A percentile compares a stretch with the other conserved stretches of the same genome.
Evolutionary conservation across 1,140 invertebrate species (phyloP).

Genomic region (Heliconius hermathena): DNA sequence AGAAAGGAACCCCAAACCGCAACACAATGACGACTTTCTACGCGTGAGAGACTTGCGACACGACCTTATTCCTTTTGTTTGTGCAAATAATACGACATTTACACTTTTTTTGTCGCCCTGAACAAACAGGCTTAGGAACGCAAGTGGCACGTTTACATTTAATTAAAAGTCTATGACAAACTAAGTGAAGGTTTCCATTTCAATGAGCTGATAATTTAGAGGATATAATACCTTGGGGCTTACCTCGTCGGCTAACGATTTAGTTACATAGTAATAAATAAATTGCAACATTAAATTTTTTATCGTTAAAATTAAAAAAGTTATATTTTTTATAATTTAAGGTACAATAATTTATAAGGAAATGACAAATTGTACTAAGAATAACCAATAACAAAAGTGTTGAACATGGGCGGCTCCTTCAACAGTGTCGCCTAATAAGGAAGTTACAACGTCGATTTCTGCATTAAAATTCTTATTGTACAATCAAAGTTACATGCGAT

Average conservation of each 20-base stretch:
- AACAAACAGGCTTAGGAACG: not conserved
- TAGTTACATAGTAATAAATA: not conserved
- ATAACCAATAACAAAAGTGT: not conserved
- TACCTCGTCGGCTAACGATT: not conserved
- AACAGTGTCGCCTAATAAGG: constrained; percentile 1
- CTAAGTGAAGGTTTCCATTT: constrained; percentile 9
- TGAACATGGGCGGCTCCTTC: not conserved
- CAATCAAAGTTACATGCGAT: not conserved
- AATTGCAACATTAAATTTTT: not conserved
- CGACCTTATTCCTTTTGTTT: constrained; percentile 33
- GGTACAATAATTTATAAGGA: not conserved
- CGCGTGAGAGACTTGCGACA: constrained; percentile 31
- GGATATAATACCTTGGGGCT: not conserved
- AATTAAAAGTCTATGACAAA: constrained; percentile 3
- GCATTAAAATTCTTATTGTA: not conserved
- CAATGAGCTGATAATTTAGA: constrained; percentile 2
- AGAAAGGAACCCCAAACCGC: constrained; percentile 29
- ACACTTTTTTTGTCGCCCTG: not conserved
- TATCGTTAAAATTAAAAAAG: too few species aligned
- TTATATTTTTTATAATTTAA: not conserved
- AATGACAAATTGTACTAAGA: not conserved
- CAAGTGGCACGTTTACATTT: constrained; percentile 10
- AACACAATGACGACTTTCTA: constrained; percentile 39
- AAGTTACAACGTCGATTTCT: constrained; percentile 2
- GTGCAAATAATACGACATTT: constrained; percentile 27